phyloP scores from a whole-genome alignment of 1,140 invertebrate species.

The Listronotus oregonensis region DNA sequence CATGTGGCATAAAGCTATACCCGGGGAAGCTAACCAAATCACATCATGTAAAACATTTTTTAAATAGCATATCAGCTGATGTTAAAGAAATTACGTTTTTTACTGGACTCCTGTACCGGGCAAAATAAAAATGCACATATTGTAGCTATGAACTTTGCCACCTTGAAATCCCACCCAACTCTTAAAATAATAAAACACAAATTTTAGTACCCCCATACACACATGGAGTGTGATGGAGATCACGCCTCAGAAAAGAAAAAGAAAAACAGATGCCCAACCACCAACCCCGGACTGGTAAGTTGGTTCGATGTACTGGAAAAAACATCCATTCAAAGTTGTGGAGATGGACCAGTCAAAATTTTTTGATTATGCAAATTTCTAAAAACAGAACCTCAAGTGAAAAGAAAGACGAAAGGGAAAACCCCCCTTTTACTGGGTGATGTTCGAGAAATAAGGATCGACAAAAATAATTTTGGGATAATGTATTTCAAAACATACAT shows the following conservation, averaged over 20 bases:
- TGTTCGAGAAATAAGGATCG: background rate
- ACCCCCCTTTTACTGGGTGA: conserved; percentile 27
- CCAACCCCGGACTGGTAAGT: conserved; percentile 25
- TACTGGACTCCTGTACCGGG: conserved; percentile 48
- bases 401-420: conserved; percentile 17
- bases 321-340: conserved; percentile 19
- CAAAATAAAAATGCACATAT: conserved; percentile 53
- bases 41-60: conserved; percentile 48
- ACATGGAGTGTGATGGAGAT: conserved; percentile 28
- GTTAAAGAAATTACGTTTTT: conserved; percentile 46
- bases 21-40: conserved; percentile 49
- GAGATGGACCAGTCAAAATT: conserved; percentile 25
- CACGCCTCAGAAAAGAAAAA: conserved; percentile 26
- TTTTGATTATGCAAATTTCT: conserved; percentile 25
- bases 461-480: no score
- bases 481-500: no score
- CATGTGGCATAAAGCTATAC: conserved; percentile 53
- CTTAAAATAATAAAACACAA: conserved; percentile 35
- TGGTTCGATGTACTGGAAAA: conserved; percentile 14
- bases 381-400: conserved; percentile 6
- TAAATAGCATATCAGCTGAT: conserved; percentile 33
- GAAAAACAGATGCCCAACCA: conserved; percentile 6
- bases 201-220: conserved; percentile 18
- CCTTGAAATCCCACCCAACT: conserved; percentile 13
- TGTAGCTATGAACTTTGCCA: conserved; percentile 39